Percentiles rank a stretch among this genome's conserved stretches.
Conservation (phyloP, 2,888 invertebrate species). For the Pachliopta kotzebuea region DNA sequence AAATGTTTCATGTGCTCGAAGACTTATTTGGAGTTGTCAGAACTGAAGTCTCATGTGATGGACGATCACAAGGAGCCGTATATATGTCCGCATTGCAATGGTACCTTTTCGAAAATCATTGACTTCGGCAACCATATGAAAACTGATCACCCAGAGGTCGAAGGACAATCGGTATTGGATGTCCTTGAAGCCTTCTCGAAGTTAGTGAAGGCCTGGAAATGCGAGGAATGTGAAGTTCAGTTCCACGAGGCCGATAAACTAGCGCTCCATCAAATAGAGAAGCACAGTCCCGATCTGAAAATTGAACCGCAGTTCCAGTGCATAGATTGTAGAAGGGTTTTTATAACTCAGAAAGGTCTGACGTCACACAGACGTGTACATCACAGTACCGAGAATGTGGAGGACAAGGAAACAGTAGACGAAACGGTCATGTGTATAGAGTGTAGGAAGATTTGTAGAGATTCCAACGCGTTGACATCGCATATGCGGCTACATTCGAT, state of each 20-base stretch:
- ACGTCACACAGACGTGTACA: conserved; percentile 66
- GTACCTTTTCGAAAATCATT: conserved; percentile 59
- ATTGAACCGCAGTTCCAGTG: conserved; percentile 63
- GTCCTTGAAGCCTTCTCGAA: conserved; percentile 68
- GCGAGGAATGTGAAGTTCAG: conserved; percentile 68
- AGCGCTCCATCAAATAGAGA: conserved; percentile 64
- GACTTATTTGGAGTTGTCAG: conserved; percentile 55
- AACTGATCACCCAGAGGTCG: conserved; percentile 61
- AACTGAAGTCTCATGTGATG: conserved; percentile 67
- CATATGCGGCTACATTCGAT: conserved; percentile 69
- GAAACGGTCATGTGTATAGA: conserved; percentile 66
- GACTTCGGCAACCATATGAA: conserved; percentile 68
- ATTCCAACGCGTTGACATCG: conserved; percentile 58
- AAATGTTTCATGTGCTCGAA: conserved; percentile 67
- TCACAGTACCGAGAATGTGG: conserved; percentile 51
- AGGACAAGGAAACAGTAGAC: conserved; percentile 50
- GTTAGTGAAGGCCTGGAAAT: conserved; percentile 72
- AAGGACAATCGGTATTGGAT: conserved; percentile 63
- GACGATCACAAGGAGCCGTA: conserved; percentile 66
- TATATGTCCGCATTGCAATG: conserved; percentile 59
- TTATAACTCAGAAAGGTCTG: conserved; percentile 63
- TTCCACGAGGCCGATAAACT: conserved; percentile 70
- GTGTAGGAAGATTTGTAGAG: conserved; percentile 69
- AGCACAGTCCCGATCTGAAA: conserved; percentile 61
- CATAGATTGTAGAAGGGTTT: conserved; percentile 64